Conservation (phyloP, 2,113 vertebrate genomes). For the Xerus inauris region DNA sequence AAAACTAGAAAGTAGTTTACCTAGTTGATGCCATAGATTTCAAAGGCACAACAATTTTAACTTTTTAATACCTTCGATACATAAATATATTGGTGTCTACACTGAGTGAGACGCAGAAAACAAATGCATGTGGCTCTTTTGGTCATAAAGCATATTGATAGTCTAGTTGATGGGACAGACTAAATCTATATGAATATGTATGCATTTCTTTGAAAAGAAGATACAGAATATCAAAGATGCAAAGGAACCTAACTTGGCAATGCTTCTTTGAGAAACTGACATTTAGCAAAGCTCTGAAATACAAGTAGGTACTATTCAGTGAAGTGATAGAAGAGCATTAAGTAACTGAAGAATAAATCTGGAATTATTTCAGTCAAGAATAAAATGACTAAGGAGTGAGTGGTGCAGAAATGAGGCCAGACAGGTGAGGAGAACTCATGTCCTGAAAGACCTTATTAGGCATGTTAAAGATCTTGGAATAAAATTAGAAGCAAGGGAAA, state of each 20-base stretch:
- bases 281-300: neutral
- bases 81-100: neutral
- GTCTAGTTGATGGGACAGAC: neutral
- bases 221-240: neutral
- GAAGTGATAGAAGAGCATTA: neutral
- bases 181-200: neutral
- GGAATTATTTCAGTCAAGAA: neutral
- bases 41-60: neutral
- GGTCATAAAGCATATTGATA: neutral
- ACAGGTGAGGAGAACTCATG: neutral
- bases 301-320: neutral
- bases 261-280: neutral
- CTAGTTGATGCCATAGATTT: neutral
- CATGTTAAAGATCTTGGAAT: neutral
- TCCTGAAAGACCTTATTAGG: fast-evolving
- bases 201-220: neutral
- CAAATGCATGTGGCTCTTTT: neutral
- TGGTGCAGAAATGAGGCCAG: neutral
- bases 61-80: neutral
- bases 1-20: neutral
- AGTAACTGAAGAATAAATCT: neutral
- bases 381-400: neutral
- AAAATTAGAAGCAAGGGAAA: neutral
- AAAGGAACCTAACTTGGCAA: neutral
- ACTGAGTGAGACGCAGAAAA: neutral